phyloP scores from a whole-genome alignment of 2,888 invertebrate genomes.

The Hemithea aestivaria region DNA sequence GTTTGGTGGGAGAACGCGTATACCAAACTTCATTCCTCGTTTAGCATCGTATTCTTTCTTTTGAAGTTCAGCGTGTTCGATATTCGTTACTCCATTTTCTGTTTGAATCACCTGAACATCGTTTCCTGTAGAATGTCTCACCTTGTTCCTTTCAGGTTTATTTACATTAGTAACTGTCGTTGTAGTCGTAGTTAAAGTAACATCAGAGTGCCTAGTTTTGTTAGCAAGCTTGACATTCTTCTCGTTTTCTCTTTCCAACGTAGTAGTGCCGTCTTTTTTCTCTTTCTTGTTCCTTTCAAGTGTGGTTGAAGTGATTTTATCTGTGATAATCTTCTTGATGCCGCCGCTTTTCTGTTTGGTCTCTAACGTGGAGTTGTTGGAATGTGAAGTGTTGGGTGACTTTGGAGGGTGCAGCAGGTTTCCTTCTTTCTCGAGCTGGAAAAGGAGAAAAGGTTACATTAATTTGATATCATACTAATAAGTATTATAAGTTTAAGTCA shows the following conservation, averaged over 20 bases:
- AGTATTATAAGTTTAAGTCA: no score
- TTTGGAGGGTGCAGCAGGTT: slow-evolving; percentile 65
- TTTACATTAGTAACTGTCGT: slow-evolving; percentile 33
- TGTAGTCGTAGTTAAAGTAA: no score
- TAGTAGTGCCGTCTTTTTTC: slow-evolving; percentile 60
- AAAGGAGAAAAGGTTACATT: slow-evolving; percentile 26
- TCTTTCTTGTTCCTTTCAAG: slow-evolving; percentile 72
- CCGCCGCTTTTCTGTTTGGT: slow-evolving; percentile 70
- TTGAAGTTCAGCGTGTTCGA: slow-evolving; percentile 73
- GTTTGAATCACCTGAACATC: slow-evolving; percentile 66
- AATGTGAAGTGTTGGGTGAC: slow-evolving; percentile 66
- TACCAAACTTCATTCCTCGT: slow-evolving; percentile 83
- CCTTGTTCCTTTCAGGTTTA: slow-evolving; percentile 65
- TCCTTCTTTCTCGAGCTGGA: slow-evolving; percentile 75
- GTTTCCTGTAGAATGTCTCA: slow-evolving; percentile 56
- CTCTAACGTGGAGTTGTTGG: slow-evolving; percentile 72
- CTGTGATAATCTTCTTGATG: slow-evolving; percentile 73
- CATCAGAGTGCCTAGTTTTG: slow-evolving; percentile 58
- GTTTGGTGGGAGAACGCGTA: slow-evolving; percentile 81
- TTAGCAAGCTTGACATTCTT: slow-evolving; percentile 66
- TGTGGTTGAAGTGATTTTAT: slow-evolving; percentile 68
- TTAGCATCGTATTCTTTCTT: slow-evolving; percentile 78
- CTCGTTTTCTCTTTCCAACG: slow-evolving; percentile 72
- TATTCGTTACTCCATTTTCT: slow-evolving; percentile 58
- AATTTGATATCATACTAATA: no score